phyloP scores from a whole-genome alignment of 2,113 vertebrate genomes.

The Cochlearius cochlearius region DNA sequence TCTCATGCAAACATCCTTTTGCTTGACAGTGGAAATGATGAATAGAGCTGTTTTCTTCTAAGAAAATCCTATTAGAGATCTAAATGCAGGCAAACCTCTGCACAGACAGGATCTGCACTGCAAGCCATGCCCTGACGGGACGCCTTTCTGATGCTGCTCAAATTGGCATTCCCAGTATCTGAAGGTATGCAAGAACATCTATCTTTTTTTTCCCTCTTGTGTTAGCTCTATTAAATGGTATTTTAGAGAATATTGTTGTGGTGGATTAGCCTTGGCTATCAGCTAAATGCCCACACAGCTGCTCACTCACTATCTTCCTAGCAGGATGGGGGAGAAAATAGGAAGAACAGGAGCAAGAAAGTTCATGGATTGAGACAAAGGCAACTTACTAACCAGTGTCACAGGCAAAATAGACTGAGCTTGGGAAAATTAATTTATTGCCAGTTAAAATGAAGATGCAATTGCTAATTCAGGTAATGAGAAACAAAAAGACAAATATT shows the following conservation, averaged over 20 bases:
- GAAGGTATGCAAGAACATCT: not conserved
- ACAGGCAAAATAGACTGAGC: not conserved
- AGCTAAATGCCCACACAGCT: not conserved
- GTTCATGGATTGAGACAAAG: not conserved
- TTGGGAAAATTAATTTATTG: not conserved
- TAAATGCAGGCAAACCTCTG: not conserved
- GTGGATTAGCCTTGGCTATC: not conserved
- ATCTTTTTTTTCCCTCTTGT: not conserved
- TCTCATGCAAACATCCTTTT: not conserved
- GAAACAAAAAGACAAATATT: not conserved
- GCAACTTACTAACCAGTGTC: not conserved
- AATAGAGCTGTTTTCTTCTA: not conserved
- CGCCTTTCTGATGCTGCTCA: not conserved
- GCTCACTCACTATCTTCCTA: not conserved
- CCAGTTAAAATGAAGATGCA: not conserved
- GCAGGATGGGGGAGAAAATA: not conserved
- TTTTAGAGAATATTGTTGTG: not conserved
- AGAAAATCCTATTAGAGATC: not conserved
- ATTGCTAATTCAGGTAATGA: not conserved
- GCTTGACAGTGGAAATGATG: not conserved
- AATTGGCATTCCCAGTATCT: not conserved
- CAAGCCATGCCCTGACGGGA: not conserved
- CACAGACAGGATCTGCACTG: accelerated
- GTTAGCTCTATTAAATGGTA: not conserved
- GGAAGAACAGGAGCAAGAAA: not conserved